phyloP scores from a whole-genome alignment of 2,113 vertebrate genomes.

The Trogon surrucura region DNA sequence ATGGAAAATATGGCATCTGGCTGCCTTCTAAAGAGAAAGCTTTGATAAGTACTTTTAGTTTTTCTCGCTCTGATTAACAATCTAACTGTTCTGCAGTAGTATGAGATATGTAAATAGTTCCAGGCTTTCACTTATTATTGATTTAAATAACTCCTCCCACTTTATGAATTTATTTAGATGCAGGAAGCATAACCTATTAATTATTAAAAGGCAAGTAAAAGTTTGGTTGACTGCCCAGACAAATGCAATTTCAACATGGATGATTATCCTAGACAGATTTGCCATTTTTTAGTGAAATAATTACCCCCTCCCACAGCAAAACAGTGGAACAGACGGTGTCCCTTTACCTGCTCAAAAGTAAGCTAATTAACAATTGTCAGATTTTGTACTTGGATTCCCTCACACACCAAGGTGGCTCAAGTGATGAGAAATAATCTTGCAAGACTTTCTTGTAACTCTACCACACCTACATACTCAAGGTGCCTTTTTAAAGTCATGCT shows the following conservation, averaged over 20 bases:
- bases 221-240: background rate
- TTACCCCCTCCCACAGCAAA: background rate
- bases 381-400: background rate
- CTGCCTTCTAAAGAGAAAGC: background rate
- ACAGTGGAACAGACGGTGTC: background rate
- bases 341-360: background rate
- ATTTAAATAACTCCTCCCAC: slow-evolving; percentile 8
- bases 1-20: background rate
- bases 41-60: background rate
- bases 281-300: background rate
- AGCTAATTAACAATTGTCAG: background rate
- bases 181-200: background rate
- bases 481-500: background rate
- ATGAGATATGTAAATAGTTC: background rate
- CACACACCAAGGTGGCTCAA: background rate
- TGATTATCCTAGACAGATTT: background rate
- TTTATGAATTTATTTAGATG: background rate
- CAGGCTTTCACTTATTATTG: background rate
- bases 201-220: background rate
- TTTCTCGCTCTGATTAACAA: background rate
- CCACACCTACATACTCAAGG: background rate
- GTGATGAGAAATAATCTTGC: background rate
- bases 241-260: background rate
- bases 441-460: background rate
- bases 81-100: background rate